Evolutionary conservation across 2,888 invertebrate species (phyloP), one percentile per base, ranked within the genome.

Genomic region (Nasonovia ribisnigri): DNA sequence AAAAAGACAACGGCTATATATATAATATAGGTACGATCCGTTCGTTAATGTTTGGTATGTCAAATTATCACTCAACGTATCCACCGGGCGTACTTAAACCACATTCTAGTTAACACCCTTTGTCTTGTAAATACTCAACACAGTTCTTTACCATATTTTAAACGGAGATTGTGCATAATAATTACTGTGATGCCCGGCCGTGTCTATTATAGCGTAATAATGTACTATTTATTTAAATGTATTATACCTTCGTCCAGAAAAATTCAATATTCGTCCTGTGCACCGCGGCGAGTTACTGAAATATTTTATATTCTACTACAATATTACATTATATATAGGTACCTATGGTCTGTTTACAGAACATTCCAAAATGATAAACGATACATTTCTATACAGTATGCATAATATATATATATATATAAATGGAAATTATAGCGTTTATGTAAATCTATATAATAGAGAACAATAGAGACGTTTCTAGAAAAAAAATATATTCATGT

Each of bases 61-160:
- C 84, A 51, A 91, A 91, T 91, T 84, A 91, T 77, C 90, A 51
- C 51, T 91, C 29, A 42, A 54, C 42, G 43, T 91, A 84, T 51
- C 48, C 36, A 20, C n/a, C 42, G 88, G n/a, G 29, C 51, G 29
- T 77, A 42, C 51, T 13, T 16, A 54, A n/a, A 20, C 42, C 57
- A 16, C 29, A 43, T 91, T 57, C 91, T 84, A 91, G 84, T 91
- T 91, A 91, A 91, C 91, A 43, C 43, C 84, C 42, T 91, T 84
- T 84, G 84, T 91, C 51, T 10, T 20, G 54, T 43, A n/a, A 20
- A 77, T 36, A 36, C 77, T 42, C 6, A 36, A 67, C 36, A 51
- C 51, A 77, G 48, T 67, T 67, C 51, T 91, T 91, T 84, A 91
- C 36, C 84, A 48, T 84, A 36, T 90, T 77, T 90, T 36, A 51